Base-by-base conservation (phyloP, 2,113 vertebrate genomes). In the Eclectus roratus region DNA sequence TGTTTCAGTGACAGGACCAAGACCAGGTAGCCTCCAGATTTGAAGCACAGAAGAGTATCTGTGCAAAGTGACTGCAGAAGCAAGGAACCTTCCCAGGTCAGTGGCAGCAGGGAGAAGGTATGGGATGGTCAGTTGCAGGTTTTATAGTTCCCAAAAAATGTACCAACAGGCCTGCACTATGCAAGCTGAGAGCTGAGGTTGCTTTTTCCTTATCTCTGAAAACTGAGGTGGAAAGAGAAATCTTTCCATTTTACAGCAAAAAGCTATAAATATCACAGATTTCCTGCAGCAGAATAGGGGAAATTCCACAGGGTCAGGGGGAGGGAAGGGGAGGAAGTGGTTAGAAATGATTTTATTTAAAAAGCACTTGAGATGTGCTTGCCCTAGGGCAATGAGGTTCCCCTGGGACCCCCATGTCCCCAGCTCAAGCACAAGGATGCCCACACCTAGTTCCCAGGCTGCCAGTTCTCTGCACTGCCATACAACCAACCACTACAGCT, bases 381-480 rank as follows among this genome's bases (percentile, higher is more conserved):
- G 66, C 47, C 66, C 31, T 49, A 55, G 58, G 28, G 77, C 2
- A 5, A 9, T 16, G 52, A 56, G 49, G 56, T 44, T 84, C 70
- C 68, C 27, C 18, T 69, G 71, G 52, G 58, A 49, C 31, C 65
- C 14, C 19, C 39, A 44, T 2, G 6, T 25, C 21, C 29, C 49
- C 63, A 76, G 18, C 10, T 63, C 10, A 90, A 3, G 14, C 1
- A 4, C 44, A 63, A 31, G 43, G 50, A 73, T 53, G 19, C 8
- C 52, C 25, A 31, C 68, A 61, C 2, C 0, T 3, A 53, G 25
- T n/a, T 21, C 49, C 21, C 50, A 43, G 6, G 47, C 28, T 37
- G 56, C 35, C 41, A 9, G 0, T 8, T 63, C 17, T 50, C 44
- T 94, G 55, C 28, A 49, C 39, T 1, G 2, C 25, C 0, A 0